A percentile compares a stretch with the other conserved stretches of the same genome.
Conservation (phyloP, 1,140 invertebrate genomes). For the Latrodectus geometricus region DNA sequence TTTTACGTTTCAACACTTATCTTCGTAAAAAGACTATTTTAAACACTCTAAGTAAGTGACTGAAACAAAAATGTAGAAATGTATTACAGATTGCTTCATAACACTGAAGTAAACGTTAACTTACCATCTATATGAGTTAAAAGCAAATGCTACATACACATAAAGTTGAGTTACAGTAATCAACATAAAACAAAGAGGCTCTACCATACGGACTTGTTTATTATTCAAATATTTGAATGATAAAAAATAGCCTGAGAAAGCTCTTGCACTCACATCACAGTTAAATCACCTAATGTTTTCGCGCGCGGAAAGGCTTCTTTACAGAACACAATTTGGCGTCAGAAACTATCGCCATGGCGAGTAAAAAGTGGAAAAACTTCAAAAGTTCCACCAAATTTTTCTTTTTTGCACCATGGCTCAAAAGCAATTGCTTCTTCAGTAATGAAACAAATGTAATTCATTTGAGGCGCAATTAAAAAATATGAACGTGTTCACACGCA, state of each 20-base stretch:
- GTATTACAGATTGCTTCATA: neutral
- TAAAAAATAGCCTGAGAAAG: neutral
- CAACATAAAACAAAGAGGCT: neutral
- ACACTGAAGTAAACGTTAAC: neutral
- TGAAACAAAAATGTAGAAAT: neutral
- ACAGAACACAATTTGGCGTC: neutral
- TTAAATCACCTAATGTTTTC: conserved; percentile 1
- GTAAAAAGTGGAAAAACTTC: neutral
- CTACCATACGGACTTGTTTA: neutral
- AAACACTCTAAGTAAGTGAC: neutral
- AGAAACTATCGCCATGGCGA: neutral
- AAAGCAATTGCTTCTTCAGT: no score
- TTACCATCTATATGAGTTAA: conserved; percentile 2
- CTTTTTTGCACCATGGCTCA: neutral
- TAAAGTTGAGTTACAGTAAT: neutral
- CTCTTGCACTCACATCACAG: neutral
- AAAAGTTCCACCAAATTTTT: neutral
- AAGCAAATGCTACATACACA: neutral
- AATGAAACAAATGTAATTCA: no score
- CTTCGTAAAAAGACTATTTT: conserved; percentile 13
- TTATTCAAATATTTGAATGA: neutral
- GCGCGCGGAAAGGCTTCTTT: neutral
- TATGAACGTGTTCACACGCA: no score
- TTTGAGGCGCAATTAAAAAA: no score
- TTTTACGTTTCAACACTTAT: neutral